Base-by-base conservation (phyloP, 1,140 invertebrate species). In the Hypothenemus hampei region DNA sequence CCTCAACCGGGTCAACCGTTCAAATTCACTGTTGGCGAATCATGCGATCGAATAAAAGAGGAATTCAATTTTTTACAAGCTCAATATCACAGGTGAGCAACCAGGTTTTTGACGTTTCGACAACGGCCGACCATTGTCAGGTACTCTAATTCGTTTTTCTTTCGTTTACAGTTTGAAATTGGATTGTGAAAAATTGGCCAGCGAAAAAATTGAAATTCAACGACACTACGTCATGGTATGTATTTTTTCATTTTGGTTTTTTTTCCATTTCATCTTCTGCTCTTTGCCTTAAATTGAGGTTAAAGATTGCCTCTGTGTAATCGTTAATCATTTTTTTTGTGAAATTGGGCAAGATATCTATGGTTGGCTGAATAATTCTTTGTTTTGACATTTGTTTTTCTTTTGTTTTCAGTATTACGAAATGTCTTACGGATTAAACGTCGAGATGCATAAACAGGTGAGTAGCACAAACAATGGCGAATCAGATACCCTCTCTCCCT, bases 371-470 rank as follows among this genome's bases (percentile, higher is more conserved):
- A 31, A 11, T 11, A 13, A 31, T 31, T 31, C 13, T 8, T 31
- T 31, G 26, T 11, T 13, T 31, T 3, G 3, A 13, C 13, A 31
- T 31, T 31, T n/a, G n/a, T n/a, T n/a, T n/a, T n/a, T n/a, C n/a
- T n/a, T n/a, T n/a, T n/a, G n/a, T 73, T 91, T 91, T 65, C 84
- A 97, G 93, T 98, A 98, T 79, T 98, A 98, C 80, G 95, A 98
- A 81, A 97, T 98, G 93, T 96, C 93, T 20, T 97, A 97, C 78
- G 93, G 93, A 62, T 84, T 98, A 73, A 97, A 97, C 76, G 93
- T 97, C 68, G 96, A 98, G 82, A 97, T 98, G 92, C 93, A 97
- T 77, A 98, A 98, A 85, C 96, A 97, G 87, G 91, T 94, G 82
- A 82, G 81, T 39, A 2, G 11, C 26, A 8, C 13, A 3, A 8